Base-by-base conservation (phyloP, 2,888 invertebrate genomes). In the Sipha maydis region DNA sequence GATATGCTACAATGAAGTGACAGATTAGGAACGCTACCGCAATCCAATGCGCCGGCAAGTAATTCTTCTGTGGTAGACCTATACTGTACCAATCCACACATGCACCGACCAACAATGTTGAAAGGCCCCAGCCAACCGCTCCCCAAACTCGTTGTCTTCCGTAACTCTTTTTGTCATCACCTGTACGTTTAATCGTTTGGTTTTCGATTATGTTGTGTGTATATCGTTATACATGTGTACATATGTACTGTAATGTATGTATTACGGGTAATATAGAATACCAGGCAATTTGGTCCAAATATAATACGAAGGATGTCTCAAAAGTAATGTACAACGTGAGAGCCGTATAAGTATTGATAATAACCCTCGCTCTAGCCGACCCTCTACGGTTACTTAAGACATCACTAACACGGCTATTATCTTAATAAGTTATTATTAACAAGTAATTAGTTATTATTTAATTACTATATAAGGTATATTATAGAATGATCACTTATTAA, bases 101-200 rank as follows among this genome's bases (percentile, higher is more conserved):
- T 56, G 76, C 80, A 1, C 89, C 89, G 28, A 77, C 48, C 11
- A 83, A 67, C 3, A 89, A 34, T 8, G 77, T 78, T 25, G 80
- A 83, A 0, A 82, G 14, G 28, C 89, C 89, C 86, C 89, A 89
- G 21, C 89, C 89, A 3, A 89, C 14, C 0, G 89, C 82, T 25
- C 89, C 89, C 75, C 89, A 89, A 31, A 89, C 77, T 54, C 89
- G 77, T 25, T 89, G 85, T 21, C 28, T 82, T 69, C 80, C 80
- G 41, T 82, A 82, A 41, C 21, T 82, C 11, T 56, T 75, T 75
- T 76, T 84, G 48, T 84, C 76, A 5, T 84, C 75, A 38, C 84
- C 84, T 84, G 38, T n/a, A 5, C 28, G 69, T 69, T 48, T 48
- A 9, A 9, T 48, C 2, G 25, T 69, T 69, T 69, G 1, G 69